Evolutionary conservation across 2,113 vertebrate genomes (phyloP).

Genomic region (Ictidomys tridecemlineatus): DNA sequence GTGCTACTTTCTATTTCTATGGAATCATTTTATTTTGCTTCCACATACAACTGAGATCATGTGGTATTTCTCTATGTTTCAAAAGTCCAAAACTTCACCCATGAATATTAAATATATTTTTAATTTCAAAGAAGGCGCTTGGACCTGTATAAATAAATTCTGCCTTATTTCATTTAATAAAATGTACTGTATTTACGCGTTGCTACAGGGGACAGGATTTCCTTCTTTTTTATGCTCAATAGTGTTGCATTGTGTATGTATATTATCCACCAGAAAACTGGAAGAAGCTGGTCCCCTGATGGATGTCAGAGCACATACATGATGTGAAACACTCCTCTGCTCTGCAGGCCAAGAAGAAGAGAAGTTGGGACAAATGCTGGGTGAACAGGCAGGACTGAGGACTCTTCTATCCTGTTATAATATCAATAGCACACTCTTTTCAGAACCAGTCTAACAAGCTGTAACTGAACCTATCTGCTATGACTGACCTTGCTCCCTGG

Average conservation of each 20-base stretch:
- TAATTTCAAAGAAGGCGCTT: background rate
- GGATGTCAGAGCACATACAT: too few relatives aligned
- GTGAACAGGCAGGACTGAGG: background rate
- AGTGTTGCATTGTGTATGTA: background rate
- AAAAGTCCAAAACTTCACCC: background rate
- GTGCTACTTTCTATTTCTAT: background rate
- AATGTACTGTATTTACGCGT: background rate
- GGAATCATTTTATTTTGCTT: background rate
- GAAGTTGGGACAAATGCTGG: too few relatives aligned
- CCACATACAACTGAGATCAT: too few relatives aligned
- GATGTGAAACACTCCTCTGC: background rate
- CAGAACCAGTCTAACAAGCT: background rate
- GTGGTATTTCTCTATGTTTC: background rate
- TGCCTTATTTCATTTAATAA: background rate
- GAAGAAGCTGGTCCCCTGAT: too few relatives aligned
- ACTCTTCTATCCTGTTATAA: accelerated
- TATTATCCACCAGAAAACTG: background rate
- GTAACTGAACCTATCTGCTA: background rate
- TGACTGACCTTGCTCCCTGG: accelerated
- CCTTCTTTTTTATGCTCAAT: background rate
- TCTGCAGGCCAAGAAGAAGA: background rate
- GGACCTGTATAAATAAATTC: background rate
- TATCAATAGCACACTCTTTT: accelerated
- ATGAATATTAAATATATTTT: background rate
- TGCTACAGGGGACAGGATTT: background rate